Evolutionary conservation across 1,140 invertebrate genomes (phyloP), one percentile per base, ranked within the genome.

Genomic region (Sipha flava): DNA sequence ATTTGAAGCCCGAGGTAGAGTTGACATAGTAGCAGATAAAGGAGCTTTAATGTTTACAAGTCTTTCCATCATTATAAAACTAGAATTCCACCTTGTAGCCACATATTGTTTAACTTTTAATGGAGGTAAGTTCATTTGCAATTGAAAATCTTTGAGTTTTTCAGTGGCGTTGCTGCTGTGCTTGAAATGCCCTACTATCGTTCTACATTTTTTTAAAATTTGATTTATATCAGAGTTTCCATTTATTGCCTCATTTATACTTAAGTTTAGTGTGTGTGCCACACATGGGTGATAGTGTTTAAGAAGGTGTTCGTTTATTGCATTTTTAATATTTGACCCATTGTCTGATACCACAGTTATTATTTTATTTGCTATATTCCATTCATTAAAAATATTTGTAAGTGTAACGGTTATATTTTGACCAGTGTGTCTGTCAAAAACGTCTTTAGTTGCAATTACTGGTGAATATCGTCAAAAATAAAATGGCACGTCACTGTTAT

Each of bases 401-500:
- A 64, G 59, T 10, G 59, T 10, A 37, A 10, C 4, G 1, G 59
- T 10, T 18, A 64, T 64, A 40, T 80, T 80, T 72, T 59, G 5
- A 2, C 66, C 40, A 2, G 66, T 70, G 18, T 70, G 66, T 16
- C 40, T 26, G 0, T 29, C 40, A 7, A 1, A 9, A 14, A 70
- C 37, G 23, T 70, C 66, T 16, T 3, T 16, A 7, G 66, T 70
- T 7, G 37, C 23, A 70, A 70, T 5, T 23, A 45, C 40, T 70
- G 66, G 66, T 26, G 66, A 70, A 12, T 70, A 70, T 68, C 23
- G 3, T 52, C 10, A 16, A 18, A 37, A 1, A 80, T 80, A 40
- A 80, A 80, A 80, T 68, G 79, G 14, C 62, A 80, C 2, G 66
- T 80, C 4, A 80, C 66, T 18, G 79, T 72, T 9, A 80, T 40